Base-by-base conservation (phyloP, 2,797 vertebrate species). In the Pampus argenteus region DNA sequence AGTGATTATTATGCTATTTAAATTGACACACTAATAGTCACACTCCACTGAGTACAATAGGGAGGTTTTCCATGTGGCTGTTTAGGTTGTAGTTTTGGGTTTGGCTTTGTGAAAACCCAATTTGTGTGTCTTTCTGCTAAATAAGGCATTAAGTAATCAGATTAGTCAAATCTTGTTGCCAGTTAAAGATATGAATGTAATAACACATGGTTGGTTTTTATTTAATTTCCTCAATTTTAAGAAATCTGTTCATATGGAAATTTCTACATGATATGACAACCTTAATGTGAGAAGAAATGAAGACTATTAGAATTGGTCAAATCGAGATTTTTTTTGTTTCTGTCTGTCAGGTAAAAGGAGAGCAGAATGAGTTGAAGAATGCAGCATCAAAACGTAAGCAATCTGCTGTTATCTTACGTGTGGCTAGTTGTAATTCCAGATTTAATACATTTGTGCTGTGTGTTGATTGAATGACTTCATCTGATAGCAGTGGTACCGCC, bases 301-400 rank as follows among this genome's bases (percentile, higher is more conserved):
- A 36, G 6, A 6, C 13, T 2, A 17, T 18, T 14, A 0, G 1
- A 47, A 56, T 17, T 2, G 2, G 18, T 42, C 57, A 48, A 36
- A 29, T 42, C 5, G 44, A 15, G 11, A 26, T 26, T 20, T n/a
- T 48, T 36, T 62, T 57, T 61, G 3, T 64, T 25, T 67, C 5
- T 78, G 6, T 66, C 1, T 77, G 9, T 69, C 81, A 98, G 98
- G 85, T 95, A 38, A 98, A 96, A 88, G 96, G 94, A 76, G 95
- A 97, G 77, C 94, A 91, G 25, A 97, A 93, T 78, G 92, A 94
- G 57, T 74, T 87, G 22, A 89, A 94, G 81, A 95, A 90, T 78
- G 79, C 87, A 5, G 59, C 87, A 60, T 87, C 93, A 34, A 95
- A 91, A 93, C 95, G 97, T 44, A 44, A 44, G 40, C 40, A 44